Evolutionary conservation across 2,113 vertebrate genomes (phyloP).

Genomic region (Tupaia tana): DNA sequence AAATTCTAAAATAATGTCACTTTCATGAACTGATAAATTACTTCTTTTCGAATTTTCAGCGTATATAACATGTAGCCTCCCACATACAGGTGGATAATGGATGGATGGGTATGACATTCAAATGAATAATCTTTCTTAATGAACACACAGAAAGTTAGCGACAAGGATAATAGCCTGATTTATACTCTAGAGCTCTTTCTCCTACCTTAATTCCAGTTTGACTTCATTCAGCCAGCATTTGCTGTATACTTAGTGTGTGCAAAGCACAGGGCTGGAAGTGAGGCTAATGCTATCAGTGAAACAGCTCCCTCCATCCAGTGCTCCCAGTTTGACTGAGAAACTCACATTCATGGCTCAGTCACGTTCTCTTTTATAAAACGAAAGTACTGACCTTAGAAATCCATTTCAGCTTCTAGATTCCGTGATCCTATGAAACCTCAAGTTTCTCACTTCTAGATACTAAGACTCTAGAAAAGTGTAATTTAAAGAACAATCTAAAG

Average conservation of each 20-base stretch:
- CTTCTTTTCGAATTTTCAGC: not conserved
- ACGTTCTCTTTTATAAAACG: slow-evolving; percentile 15
- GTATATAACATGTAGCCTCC: not conserved
- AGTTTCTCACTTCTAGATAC: not conserved
- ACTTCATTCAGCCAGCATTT: not conserved
- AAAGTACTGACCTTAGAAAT: not conserved
- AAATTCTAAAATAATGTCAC: not conserved
- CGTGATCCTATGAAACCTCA: not conserved
- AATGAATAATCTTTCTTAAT: slow-evolving; percentile 15
- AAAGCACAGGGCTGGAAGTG: not conserved
- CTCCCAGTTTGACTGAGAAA: slow-evolving; percentile 18
- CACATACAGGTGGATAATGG: not conserved
- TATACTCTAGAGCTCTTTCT: not conserved
- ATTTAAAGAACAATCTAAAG: not conserved
- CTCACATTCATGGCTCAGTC: not conserved
- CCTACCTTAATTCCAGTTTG: not conserved
- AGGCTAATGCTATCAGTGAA: not conserved
- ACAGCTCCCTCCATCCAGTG: not conserved
- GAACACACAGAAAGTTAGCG: not conserved
- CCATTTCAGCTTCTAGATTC: not conserved
- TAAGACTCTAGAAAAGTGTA: not conserved
- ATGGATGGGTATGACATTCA: not conserved
- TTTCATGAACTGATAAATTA: not conserved
- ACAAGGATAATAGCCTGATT: not conserved
- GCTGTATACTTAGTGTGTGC: not conserved